These are phyloP conservation scores for Tenualosa thibaudeaui DNA, from an alignment of 2,797 vertebrate species.

Conservation along the genomic window DNA sequence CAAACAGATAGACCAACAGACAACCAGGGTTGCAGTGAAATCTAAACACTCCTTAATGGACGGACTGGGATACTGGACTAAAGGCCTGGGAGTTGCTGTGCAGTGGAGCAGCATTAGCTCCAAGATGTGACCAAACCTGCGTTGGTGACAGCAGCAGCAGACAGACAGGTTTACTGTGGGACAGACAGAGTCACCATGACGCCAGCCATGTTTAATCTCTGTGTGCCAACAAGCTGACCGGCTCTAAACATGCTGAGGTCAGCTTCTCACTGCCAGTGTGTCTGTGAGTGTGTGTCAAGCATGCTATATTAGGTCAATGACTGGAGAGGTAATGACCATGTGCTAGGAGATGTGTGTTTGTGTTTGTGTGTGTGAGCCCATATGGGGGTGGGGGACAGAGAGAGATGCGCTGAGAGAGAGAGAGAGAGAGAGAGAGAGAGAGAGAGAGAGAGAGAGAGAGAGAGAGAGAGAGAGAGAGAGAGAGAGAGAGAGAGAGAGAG, in stretches of 20 bases:
- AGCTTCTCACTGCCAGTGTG: background rate
- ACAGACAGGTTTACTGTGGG: background rate
- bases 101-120: background rate
- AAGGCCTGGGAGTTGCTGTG: background rate
- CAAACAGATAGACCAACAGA: no score
- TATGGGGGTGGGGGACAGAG: background rate
- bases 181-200: background rate
- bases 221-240: background rate
- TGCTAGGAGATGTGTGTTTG: background rate
- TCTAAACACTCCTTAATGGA: no score
- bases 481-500: background rate
- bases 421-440: background rate
- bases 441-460: background rate
- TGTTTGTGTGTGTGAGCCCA: background rate
- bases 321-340: background rate
- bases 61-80: no score
- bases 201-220: background rate
- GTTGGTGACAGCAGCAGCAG: background rate
- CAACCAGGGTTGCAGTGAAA: no score
- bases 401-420: background rate
- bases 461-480: background rate
- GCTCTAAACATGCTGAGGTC: constrained; percentile 13
- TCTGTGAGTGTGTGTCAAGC: background rate
- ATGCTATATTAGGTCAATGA: constrained; percentile 14
- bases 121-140: background rate